Base-by-base conservation (phyloP, 2,797 vertebrate species). In the Varecia variegata region DNA sequence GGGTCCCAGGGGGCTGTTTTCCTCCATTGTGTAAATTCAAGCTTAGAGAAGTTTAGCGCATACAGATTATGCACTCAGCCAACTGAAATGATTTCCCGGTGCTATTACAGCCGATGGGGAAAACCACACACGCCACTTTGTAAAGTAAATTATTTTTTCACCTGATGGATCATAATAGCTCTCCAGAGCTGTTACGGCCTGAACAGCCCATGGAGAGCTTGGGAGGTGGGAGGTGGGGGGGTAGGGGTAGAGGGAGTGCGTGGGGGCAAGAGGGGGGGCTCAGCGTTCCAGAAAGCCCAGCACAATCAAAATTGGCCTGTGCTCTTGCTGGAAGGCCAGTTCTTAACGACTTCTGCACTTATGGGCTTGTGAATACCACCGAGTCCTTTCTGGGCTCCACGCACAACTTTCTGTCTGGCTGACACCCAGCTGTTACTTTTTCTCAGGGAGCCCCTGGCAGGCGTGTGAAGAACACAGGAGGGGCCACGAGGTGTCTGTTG, bases 171-270 rank as follows among this genome's bases (percentile, higher is more conserved):
- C 71, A 52, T 68, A 89, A 52, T 81, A 84, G 89, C 85, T 81
- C 95, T 94, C 74, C 23, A n/a, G 95, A 77, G 88, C 84, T 60
- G 79, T 90, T 88, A 90, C 74, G 58, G 45, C 88, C 58, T 73
- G n/a, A 35, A 10, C 17, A 56, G 65, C 47, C 90, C 89, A 10
- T 9, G 7, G 77, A 82, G 83, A 58, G 70, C 93, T 73, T 20
- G 60, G 62, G 87, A 17, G 25, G 10, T 20, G 0, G 9, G 32
- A n/a, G 50, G 3, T 3, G 17, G 10, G 76, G 35, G 25, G 7
- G 12, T 1, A 0, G 30, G 14, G 20, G 12, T 4, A 14, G 18
- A 23, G 9, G 1, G 7, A 3, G 68, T 2, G 1, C 1, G 74
- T 3, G 30, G 17, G 62, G 20, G 10, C 0, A 3, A 38, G 89